Base-by-base conservation (phyloP, 1,140 invertebrate genomes). In the Berghia stephanieae region DNA sequence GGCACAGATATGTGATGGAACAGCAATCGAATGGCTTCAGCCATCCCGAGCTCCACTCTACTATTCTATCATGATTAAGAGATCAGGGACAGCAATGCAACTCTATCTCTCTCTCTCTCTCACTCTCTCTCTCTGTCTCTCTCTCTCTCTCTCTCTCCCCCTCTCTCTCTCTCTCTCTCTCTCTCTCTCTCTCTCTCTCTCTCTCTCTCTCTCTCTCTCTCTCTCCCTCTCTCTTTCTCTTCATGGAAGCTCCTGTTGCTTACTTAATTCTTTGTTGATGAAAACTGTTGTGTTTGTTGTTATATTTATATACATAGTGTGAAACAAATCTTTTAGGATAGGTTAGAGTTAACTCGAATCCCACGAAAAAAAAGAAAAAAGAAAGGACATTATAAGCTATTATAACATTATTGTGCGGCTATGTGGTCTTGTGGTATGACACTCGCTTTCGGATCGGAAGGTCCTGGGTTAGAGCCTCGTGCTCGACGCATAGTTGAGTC, bases 131-230 rank as follows among this genome's bases (percentile, higher is more conserved):
- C 46, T 16, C 13, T 13, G n/a, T 16, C 24, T 24, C 24, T 24
- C 13, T 52, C 13, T 21, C 57, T 60, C 21, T 10, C 57, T 21
- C 21, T 60, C 6, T 21, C 57, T 60, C 57, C 36, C 21, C 36
- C 2, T 60, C 57, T 60, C 57, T 60, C 57, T 60, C 57, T 1
- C 57, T 60, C 57, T 60, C 57, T 60, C 57, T 2, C 57, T 60
- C 57, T 2, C 57, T 2, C 57, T 21, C 36, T 34, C n/a, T 34
- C 36, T 31, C 24, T 60, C 24, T 31, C 21, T 27, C 57, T 60
- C 57, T 60, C 57, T 0, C 57, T 60, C 57, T 60, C 2, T 60
- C 2, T 60, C 57, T 60, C 57, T 60, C 2, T 60, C 57, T 60
- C 57, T 2, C 2, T 60, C 55, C 21, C 55, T 60, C 55, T 21